These are phyloP conservation scores for Peromyscus melanophrys DNA, from an alignment of 2,797 vertebrate species.

Conservation along the genomic window DNA sequence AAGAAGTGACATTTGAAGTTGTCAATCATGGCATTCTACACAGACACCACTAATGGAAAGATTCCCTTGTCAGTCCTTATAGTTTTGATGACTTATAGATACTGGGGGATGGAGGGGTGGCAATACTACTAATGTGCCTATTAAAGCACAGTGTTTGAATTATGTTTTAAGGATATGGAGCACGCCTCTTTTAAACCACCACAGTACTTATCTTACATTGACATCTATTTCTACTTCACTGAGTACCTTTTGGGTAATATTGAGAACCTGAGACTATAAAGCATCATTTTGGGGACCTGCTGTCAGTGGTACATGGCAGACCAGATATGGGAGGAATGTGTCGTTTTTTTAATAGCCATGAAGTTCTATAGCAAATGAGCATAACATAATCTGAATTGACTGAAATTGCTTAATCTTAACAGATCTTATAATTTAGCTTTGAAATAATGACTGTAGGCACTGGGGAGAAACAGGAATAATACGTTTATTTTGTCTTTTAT, in stretches of 20 bases:
- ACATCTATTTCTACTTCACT: background rate
- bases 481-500: constrained; percentile 57
- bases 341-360: background rate
- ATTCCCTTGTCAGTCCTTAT: background rate
- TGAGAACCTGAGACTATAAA: background rate
- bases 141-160: background rate
- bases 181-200: background rate
- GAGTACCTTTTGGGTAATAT: background rate
- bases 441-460: constrained; percentile 34
- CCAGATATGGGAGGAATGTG: rapidly evolving
- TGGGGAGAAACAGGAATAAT: constrained; percentile 41
- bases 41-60: background rate
- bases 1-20: background rate
- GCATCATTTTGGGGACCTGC: background rate
- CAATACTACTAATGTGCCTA: background rate
- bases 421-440: background rate
- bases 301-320: background rate
- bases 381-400: background rate
- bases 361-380: background rate
- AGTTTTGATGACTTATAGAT: background rate
- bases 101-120: background rate
- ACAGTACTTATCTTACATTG: background rate
- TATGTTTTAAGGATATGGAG: background rate
- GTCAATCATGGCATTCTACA: background rate
- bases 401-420: constrained; percentile 26